Evolutionary conservation across 2,113 vertebrate species (phyloP), one percentile per base, ranked within the genome.

Genomic region (Polypterus bichir): DNA sequence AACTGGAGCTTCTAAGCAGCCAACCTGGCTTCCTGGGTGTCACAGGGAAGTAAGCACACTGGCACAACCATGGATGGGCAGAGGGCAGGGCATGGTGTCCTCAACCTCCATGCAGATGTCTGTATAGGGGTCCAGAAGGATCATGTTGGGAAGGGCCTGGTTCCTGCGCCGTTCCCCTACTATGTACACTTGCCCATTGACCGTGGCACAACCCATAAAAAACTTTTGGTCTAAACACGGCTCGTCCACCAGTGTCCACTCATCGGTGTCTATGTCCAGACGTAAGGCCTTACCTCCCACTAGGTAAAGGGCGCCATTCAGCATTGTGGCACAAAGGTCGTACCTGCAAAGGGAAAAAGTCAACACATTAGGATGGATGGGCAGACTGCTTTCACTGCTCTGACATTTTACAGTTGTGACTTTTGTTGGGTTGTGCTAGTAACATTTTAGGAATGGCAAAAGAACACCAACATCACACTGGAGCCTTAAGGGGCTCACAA

Each of bases 221-320:
- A 94, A 94, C 69, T 85, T 91, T 46, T 64, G 75, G 48, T 83
- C 51, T 66, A 93, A 67, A 67, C 73, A 78, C 10, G 86, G 83
- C 62, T 92, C 91, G 0, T 90, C 78, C 61, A 92, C 69, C 7
- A 63, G 51, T 0, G 85, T 90, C 91, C 91, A 93, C 67, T 91
- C 88, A 0, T 87, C 81, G 0, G 91, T 92, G 55, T 86, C 83
- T 57, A 89, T 49, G 6, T 93, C 91, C 3, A 92, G 83, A 1
- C 90, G 84, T 59, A 92, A 71, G 1, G 83, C 71, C 65, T 80
- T 84, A 3, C 88, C 92, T 76, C 91, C 91, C 8, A 93, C 67
- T n/a, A 92, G 81, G 61, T 91, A 94, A 68, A 93, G 69, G 60
- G 89, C 88, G 3, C 89, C 77, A 0, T 94, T 88, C 67, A 94